Evolutionary conservation across 2,888 invertebrate genomes (phyloP).

Genomic region (Xestia sexstrigata): DNA sequence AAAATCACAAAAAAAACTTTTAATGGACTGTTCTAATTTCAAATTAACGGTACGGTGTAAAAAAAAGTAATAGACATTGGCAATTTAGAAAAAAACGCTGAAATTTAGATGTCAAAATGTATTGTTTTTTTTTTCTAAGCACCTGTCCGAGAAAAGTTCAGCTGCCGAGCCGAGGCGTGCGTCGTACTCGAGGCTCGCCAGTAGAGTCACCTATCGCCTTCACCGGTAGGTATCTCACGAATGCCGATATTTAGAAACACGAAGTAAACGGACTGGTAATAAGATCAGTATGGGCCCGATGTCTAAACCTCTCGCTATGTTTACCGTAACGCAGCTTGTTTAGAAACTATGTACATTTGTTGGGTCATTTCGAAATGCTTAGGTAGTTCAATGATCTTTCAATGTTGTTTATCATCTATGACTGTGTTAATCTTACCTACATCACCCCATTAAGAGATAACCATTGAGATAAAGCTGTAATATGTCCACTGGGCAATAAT

Average conservation of each 20-base stretch:
- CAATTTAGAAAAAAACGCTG: conserved; percentile 7
- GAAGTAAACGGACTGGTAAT: conserved; percentile 77
- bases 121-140: conserved; percentile 59
- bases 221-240: conserved; percentile 77
- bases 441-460: conserved; percentile 50
- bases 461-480: conserved; percentile 45
- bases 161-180: conserved; percentile 79
- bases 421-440: conserved; percentile 62
- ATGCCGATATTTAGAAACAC: conserved; percentile 84
- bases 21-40: conserved; percentile 13
- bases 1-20: conserved; percentile 16
- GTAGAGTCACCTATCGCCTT: conserved; percentile 82
- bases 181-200: conserved; percentile 80
- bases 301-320: conserved; percentile 78
- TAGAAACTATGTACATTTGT: conserved; percentile 66
- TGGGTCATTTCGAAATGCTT: conserved; percentile 65
- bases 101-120: conserved; percentile 34
- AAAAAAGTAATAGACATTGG: neutral
- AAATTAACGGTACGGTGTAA: neutral
- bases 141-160: conserved; percentile 74
- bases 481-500: conserved; percentile 50
- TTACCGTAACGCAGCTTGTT: conserved; percentile 68
- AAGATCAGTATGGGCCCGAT: conserved; percentile 79
- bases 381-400: conserved; percentile 68
- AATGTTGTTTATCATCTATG: conserved; percentile 64